phyloP scores from a whole-genome alignment of 2,888 invertebrate genomes.

The Esperia sulphurella region DNA sequence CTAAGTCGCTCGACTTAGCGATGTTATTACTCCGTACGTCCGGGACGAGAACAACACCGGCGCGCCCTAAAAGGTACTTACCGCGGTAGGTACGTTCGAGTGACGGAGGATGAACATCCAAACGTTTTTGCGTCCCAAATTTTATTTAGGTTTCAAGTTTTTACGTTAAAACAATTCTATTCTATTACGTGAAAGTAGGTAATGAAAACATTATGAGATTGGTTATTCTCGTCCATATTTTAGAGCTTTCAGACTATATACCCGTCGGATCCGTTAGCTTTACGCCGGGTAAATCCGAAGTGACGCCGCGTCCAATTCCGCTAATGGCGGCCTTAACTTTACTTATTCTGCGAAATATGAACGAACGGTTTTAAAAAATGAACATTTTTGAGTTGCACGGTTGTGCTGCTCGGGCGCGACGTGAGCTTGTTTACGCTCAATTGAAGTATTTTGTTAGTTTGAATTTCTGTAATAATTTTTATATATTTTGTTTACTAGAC shows the following conservation, averaged over 20 bases:
- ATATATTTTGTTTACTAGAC: no score
- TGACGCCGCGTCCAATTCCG: slow-evolving; percentile 61
- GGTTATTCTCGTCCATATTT: slow-evolving; percentile 4
- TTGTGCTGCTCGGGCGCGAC: slow-evolving; percentile 4
- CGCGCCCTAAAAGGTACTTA: no score
- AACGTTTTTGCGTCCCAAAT: not conserved
- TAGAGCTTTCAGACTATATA: slow-evolving; percentile 4
- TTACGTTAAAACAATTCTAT: not conserved
- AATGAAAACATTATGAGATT: slow-evolving; percentile 7
- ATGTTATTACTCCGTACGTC: no score
- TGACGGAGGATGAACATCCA: not conserved
- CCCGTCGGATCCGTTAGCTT: slow-evolving; percentile 5
- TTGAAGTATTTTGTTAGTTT: not conserved
- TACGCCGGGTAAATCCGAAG: slow-evolving; percentile 39
- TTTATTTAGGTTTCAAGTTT: not conserved
- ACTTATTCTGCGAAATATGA: slow-evolving; percentile 49
- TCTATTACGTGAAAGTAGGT: slow-evolving; percentile 2
- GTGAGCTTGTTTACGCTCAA: not conserved
- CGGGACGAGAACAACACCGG: no score
- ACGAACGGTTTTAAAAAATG: slow-evolving; percentile 31
- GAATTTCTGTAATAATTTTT: not conserved
- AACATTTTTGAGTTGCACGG: slow-evolving; percentile 13
- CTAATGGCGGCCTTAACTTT: slow-evolving; percentile 65
- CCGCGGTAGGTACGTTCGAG: no score
- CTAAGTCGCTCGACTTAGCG: no score